A percentile compares a stretch with the other conserved stretches of the same genome.
phyloP scores from a whole-genome alignment of 2,888 invertebrate species.

The Leptura quadrifasciata region DNA sequence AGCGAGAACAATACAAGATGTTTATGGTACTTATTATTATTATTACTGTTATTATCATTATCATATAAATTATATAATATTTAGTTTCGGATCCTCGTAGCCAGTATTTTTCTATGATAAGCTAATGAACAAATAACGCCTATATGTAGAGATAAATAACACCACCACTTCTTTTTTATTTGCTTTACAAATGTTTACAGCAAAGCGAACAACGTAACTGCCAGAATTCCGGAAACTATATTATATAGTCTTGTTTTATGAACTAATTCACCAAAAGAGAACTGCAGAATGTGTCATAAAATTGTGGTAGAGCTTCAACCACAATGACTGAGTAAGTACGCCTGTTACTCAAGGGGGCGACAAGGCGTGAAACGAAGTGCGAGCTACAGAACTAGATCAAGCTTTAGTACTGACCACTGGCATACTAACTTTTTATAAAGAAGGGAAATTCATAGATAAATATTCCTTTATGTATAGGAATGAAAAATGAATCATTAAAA shows the following conservation, averaged over 20 bases:
- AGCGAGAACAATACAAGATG: no score
- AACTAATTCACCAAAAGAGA: neutral
- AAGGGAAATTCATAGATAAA: neutral
- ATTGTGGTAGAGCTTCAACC: slow-evolving; percentile 49
- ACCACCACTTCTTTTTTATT: neutral
- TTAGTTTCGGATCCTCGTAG: no score
- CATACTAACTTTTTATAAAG: neutral
- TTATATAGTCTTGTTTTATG: neutral
- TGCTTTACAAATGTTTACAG: neutral
- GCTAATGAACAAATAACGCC: neutral
- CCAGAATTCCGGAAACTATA: neutral
- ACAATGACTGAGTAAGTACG: slow-evolving; percentile 48
- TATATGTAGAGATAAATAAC: neutral
- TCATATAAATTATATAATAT: no score
- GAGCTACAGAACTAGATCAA: slow-evolving; percentile 15
- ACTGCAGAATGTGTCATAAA: slow-evolving; percentile 51
- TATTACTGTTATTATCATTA: no score
- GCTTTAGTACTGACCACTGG: slow-evolving; percentile 9
- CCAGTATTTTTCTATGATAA: no score
- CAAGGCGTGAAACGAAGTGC: slow-evolving; percentile 52
- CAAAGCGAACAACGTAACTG: neutral
- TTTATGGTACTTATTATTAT: no score
- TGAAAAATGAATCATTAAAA: no score
- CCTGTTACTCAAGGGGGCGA: slow-evolving; percentile 53
- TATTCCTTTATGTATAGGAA: no score